phyloP scores from a whole-genome alignment of 2,113 vertebrate genomes.

The Cricetomys ansorgei region DNA sequence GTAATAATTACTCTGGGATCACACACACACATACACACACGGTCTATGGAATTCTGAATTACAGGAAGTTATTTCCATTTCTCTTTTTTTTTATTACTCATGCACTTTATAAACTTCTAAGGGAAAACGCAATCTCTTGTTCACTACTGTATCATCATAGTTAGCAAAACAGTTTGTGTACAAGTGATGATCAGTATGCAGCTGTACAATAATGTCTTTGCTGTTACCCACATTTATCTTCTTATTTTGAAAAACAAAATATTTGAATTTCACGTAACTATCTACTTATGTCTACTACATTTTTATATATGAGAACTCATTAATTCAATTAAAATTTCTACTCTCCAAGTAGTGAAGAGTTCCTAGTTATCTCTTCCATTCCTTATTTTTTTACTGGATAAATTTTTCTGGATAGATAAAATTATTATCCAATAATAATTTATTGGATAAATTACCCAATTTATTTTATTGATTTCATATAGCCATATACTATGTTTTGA shows the following conservation, averaged over 20 bases:
- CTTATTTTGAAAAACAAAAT: neutral
- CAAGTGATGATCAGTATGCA: neutral
- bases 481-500: neutral
- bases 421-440: too few species aligned
- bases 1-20: conserved; percentile 20
- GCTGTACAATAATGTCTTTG: conserved; percentile 27
- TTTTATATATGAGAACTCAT: neutral
- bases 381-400: too few species aligned
- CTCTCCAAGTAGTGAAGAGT: neutral
- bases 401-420: too few species aligned
- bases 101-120: neutral
- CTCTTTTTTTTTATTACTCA: neutral
- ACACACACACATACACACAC: too few species aligned
- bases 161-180: neutral
- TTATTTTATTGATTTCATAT: neutral
- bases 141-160: neutral
- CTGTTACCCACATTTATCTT: neutral
- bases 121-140: neutral
- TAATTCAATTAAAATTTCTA: neutral
- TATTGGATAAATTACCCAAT: too few species aligned
- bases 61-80: neutral
- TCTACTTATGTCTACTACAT: neutral
- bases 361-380: too few species aligned
- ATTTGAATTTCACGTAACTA: neutral
- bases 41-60: neutral